Base-by-base conservation (phyloP, 2,797 vertebrate species). In the Enteromius radiatus region DNA sequence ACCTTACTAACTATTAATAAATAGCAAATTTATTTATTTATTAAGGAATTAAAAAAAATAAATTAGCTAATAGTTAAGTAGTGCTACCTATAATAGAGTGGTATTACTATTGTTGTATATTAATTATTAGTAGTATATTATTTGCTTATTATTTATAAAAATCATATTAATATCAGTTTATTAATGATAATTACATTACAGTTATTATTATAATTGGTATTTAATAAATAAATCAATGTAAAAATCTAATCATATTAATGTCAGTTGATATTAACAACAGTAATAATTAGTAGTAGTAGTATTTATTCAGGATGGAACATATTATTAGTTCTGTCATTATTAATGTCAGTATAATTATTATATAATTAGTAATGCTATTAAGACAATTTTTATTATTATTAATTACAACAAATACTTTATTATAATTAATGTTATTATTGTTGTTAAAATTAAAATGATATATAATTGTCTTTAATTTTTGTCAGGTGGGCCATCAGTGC, bases 401-500 rank as follows among this genome's bases (percentile, higher is more conserved):
- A 8, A 31, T 9, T 11, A 21, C 17, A 67, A 38, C 23, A 23
- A 5, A 0, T 23, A 1, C 4, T 59, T 26, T 26, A 26, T 12
- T 59, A 59, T 59, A 10, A 4, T 26, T 26, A 59, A 23, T 59
- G 54, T 38, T 67, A 11, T 33, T 36, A 17, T 21, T 19, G 5
- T 67, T 21, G 8, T 68, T 54, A 56, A 17, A 38, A 23, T 56
- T 36, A 56, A 75, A 12, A n/a, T 14, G 9, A n/a, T 23, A 38
- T 17, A 14, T 33, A 49, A 52, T 33, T 73, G 71, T 54, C 11
- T 41, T 63, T 36, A 7, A 82, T 21, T 28, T 73, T 59, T 56
- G 54, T 88, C 14, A 97, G 97, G 97, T 77, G 97, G 97, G 67
- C 97, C 97, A 0, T 96, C 96, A 77, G 96, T 96, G 26, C 92